Evolutionary conservation across 2,797 vertebrate genomes (phyloP), one percentile per base, ranked within the genome.

Genomic region (Enteromius treurensis): DNA sequence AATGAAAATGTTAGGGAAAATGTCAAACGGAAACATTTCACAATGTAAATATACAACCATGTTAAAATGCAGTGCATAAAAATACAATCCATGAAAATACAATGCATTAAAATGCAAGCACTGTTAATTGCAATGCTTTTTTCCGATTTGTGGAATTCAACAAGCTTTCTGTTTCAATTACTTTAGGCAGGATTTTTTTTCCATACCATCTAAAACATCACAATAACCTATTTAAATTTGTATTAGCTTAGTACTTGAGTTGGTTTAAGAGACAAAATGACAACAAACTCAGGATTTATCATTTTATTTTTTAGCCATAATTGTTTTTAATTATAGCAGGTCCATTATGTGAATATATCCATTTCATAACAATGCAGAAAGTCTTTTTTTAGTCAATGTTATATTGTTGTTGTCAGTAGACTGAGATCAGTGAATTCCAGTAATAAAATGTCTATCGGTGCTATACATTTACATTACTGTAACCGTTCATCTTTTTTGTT

Each of bases 381-480:
- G 5, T 14, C 11, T 62, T 60, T 55, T 32, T 55, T 19, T 9
- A 11, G 2, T 77, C 55, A 29, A 68, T 40, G 47, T 79, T 79
- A 53, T 15, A 68, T 34, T 37, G 21, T 51, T 53, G 53, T 76
- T 9, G 8, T 26, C 11, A 45, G 34, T 58, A 42, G 37, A 15
- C 15, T 9, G 26, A 71, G 11, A 47, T 37, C 53, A 69, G 76
- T 49, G 53, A 76, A 62, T 26, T 83, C 29, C 40, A 29, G 17
- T 77, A 21, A 21, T 77, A 45, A 62, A 77, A 77, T 67, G 29
- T 84, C 64, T 15, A 73, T 80, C 76, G 88, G 87, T 89, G 87
- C 87, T 87, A 86, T 29, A 77, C 73, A 26, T 71, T 81, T 45
- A 71, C 34, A 60, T 68, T n/a, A 29, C 53, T 73, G 47, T 58